Evolutionary conservation across 2,797 vertebrate species (phyloP).

Genomic region (Notoglanidium macrostoma): DNA sequence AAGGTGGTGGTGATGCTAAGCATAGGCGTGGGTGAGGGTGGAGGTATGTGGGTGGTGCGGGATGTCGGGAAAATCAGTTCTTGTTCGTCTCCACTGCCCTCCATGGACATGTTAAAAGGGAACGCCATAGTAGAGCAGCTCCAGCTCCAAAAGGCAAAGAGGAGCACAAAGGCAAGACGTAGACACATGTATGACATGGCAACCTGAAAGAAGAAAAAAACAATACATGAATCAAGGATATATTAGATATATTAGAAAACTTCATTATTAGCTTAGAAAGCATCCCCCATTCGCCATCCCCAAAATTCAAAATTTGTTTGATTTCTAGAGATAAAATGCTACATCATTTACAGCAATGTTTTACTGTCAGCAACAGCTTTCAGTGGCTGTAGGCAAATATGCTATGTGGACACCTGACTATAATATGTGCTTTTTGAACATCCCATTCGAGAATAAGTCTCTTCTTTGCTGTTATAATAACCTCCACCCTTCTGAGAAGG

Average conservation of each 20-base stretch:
- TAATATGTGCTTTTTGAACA: no score
- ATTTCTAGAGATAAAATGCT: neutral
- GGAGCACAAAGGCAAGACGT: conserved; percentile 60
- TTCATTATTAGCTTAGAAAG: neutral
- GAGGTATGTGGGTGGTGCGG: conserved; percentile 63
- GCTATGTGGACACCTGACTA: no score
- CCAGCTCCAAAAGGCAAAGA: conserved; percentile 67
- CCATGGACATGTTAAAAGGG: conserved; percentile 71
- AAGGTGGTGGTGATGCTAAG: conserved; percentile 77
- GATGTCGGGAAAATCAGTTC: conserved; percentile 75
- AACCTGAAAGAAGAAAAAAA: conserved; percentile 31
- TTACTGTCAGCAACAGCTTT: neutral
- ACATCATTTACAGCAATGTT: neutral
- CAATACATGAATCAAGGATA: neutral
- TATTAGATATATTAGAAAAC: neutral
- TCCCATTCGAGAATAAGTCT: no score
- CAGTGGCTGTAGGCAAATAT: neutral
- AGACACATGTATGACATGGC: conserved; percentile 67
- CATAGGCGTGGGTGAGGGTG: conserved; percentile 59
- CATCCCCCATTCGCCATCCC: neutral
- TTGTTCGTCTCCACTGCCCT: conserved; percentile 84
- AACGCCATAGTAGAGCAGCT: conserved; percentile 64
- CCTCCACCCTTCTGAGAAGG: no score
- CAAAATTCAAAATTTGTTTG: neutral
- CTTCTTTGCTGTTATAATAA: no score